Evolutionary conservation across 2,888 invertebrate genomes (phyloP), one percentile per base, ranked within the genome.

Genomic region (Parasteatoda lunata): DNA sequence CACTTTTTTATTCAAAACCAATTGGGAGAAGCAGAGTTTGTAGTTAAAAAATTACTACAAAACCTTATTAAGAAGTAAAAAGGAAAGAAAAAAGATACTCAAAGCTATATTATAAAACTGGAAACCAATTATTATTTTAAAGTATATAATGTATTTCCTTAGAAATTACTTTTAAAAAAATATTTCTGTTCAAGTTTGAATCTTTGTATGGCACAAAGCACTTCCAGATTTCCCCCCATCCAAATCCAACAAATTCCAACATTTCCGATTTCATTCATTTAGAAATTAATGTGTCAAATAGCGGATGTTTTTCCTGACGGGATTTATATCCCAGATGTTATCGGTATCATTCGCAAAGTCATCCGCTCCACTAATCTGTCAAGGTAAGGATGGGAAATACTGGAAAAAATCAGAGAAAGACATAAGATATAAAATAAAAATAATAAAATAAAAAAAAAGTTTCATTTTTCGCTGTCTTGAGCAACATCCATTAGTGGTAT

Each of bases 401-500:
- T 9, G 9, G 13, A 8, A 73, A 80, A 45, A 79, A 66, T 65
- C n/a, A 70, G 15, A 72, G 51, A 52, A 9, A 30, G 11, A 68
- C 47, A 78, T 8, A 30, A 84, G 54, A 78, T 72, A 78, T n/a
- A 51, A 72, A 84, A 78, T 65, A 78, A 71, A 84, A 68, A 54
- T 52, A 78, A 11, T 11, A 15, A 11, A 51, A 30, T n/a, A 71
- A n/a, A 71, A 51, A 77, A 84, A 78, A 78, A 65, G 73, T 78
- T 78, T 84, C 84, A 84, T 84, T 84, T 84, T 72, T 77, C 73
- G 84, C 68, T 66, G 72, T 73, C 73, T 49, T 78, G 84, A 64
- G 69, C 80, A 72, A 80, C 64, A 86, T 80, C 80, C 85, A 86
- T 86, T 86, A 86, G 85, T 59, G 65, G 72, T 48, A 48, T 80